A percentile compares a stretch with the other conserved stretches of the same genome.
Evolutionary conservation across 2,888 invertebrate species (phyloP).

Genomic region (Limenitis camilla): DNA sequence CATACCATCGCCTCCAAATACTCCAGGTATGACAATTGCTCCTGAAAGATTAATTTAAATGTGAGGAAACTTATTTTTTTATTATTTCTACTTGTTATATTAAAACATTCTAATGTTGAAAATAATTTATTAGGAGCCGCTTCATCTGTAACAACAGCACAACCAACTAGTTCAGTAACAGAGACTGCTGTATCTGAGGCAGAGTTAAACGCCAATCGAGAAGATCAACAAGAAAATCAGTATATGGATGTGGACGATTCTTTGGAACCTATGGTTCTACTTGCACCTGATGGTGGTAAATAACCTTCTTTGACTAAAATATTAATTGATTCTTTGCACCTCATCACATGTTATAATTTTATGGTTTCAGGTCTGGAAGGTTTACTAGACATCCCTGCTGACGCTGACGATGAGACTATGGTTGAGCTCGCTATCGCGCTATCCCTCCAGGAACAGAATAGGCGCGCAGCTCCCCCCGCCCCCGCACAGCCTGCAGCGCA

Average conservation of each 20-base stretch:
- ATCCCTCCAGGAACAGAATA: constrained; percentile 87
- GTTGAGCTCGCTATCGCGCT: constrained; percentile 96
- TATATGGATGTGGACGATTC: constrained; percentile 77
- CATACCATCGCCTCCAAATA: constrained; percentile 84
- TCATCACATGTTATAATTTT: neutral
- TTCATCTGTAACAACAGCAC: constrained; percentile 53
- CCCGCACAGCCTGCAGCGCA: constrained; percentile 52
- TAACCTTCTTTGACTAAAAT: neutral
- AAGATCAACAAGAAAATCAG: constrained; percentile 64
- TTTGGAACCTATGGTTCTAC: constrained; percentile 74
- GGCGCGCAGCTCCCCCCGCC: constrained; percentile 47
- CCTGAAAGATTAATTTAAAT: neutral
- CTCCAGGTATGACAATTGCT: constrained; percentile 62
- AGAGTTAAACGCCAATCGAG: constrained; percentile 50
- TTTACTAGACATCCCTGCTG: constrained; percentile 91
- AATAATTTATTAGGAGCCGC: constrained; percentile 34
- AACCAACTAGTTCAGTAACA: constrained; percentile 50
- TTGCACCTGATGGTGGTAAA: constrained; percentile 73
- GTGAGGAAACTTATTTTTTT: neutral
- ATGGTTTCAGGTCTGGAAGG: constrained; percentile 78
- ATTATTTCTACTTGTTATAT: neutral
- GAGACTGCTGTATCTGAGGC: constrained; percentile 54
- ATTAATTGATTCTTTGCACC: too few relatives aligned
- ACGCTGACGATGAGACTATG: constrained; percentile 97
- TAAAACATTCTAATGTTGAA: neutral